Evolutionary conservation across 2,797 vertebrate genomes (phyloP), one percentile per base, ranked within the genome.

Genomic region (Crypturellus tataupa): DNA sequence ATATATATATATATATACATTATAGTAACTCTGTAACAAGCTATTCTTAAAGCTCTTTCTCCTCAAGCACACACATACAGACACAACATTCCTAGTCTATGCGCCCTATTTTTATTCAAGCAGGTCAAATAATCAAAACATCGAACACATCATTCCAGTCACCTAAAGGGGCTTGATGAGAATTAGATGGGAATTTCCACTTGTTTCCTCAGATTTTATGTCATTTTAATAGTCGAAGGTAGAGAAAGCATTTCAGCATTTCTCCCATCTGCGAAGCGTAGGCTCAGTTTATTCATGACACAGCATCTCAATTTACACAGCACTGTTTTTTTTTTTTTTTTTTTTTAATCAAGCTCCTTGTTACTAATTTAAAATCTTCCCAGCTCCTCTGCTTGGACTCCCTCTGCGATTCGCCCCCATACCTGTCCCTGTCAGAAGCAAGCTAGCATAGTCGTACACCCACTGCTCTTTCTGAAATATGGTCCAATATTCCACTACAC

Each of bases 301-400:
- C 27, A 84, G 31, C 58, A 94, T 11, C 13, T 76, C 33, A 24
- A 7, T 44, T 90, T 86, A 71, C 27, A 35, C 0, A 3, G 33
- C 46, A 67, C 47, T 85, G 51, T 55, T 55, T 31, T 53, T 15
- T 55, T 55, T 10, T 55, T 31, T 55, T 55, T 55, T 18, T 55
- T 55, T 55, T 55, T 53, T 53, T 16, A 31, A 31, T 55, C 29
- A 31, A 55, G 29, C 20, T 67, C 3, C 73, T 15, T 33, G 27
- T 85, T 71, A 76, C 64, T 90, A 73, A 85, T 91, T 85, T 56
- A 89, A 40, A 60, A 68, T 40, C 42, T 89, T 87, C 47, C 42
- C 60, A 91, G 65, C 58, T 87, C 21, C 40, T 53, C 33, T 87
- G 47, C 75, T 67, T 76, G 73, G 75, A 85, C 35, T 85, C 39